Conservation (phyloP, 2,888 invertebrate species). For the Chydorus sphaericus region DNA sequence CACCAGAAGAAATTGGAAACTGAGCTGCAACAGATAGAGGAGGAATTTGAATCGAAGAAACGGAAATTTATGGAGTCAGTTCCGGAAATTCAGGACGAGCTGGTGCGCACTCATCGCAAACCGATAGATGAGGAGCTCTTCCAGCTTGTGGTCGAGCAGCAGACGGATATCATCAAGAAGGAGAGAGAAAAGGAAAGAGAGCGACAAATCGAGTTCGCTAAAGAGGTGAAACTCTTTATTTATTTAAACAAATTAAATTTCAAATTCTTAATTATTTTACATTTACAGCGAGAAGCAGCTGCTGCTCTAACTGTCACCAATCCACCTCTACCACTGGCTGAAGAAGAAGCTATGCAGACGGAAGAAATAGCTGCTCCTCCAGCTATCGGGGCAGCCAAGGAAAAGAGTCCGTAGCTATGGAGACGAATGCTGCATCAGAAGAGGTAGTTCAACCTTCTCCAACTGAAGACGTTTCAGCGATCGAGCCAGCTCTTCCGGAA, state of each 20-base stretch:
- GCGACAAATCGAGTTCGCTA: constrained; percentile 1
- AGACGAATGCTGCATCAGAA: too few species aligned
- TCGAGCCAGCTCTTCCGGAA: too few species aligned
- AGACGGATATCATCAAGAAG: constrained; percentile 58
- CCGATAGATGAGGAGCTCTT: constrained; percentile 89
- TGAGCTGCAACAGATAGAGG: constrained; percentile 88
- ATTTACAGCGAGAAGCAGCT: background rate
- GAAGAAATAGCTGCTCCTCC: too few species aligned
- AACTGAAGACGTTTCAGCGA: too few species aligned
- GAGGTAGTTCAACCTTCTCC: too few species aligned
- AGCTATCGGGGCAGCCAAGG: background rate
- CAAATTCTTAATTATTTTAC: background rate
- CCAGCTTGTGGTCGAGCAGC: constrained; percentile 74
- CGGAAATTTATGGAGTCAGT: constrained; percentile 86
- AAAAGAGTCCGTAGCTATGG: too few species aligned
- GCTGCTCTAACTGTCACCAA: background rate
- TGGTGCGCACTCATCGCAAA: constrained; percentile 51
- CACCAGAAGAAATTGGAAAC: constrained; percentile 94
- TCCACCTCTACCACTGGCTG: background rate
- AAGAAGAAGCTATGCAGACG: too few species aligned
- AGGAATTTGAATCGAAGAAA: constrained; percentile 91
- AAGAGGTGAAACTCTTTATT: background rate
- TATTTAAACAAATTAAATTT: too few species aligned
- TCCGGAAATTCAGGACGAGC: constrained; percentile 80
- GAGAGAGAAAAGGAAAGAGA: constrained; percentile 39